Evolutionary conservation across 37 sponge, comb jelly and placozoan species (phyloP), one percentile per base, ranked within the genome.

Genomic region (Spongilla lacustris): DNA sequence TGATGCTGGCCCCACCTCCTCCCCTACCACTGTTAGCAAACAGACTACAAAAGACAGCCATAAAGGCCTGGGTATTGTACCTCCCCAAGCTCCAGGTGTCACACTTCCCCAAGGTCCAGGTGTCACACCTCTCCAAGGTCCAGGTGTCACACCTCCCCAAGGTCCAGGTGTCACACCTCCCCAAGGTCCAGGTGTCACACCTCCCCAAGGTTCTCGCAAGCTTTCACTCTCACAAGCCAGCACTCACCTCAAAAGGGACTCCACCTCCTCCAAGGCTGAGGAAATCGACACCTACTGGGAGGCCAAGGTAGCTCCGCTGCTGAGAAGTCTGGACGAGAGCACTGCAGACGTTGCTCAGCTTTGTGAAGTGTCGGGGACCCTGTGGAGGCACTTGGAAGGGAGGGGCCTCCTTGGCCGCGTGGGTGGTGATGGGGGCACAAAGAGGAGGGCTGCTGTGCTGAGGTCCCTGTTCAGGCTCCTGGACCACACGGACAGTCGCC

Each of bases 351-450:
- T 76, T 1, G 71, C 80, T 14, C 41, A 82, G 22, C 71, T 95
- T 50, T 83, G 79, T 26, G 58, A 50, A 22, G 26, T 80, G 76
- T 83, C 82, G 68, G 86, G 68, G 14, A 21, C 25, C 2, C 81
- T 95, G 68, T 89, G 87, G 92, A 27, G 24, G 13, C 26, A 37
- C 19, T 70, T 95, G 49, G 33, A 79, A 68, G 25, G 46, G 23
- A 66, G 79, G 26, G 31, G 68, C 21, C 71, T 90, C 32, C 72
- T 94, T 21, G 94, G 94, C 0, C 82, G 93, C 66, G 77, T 74
- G 25, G 89, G 89, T 24, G 95, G 95, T 24, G 69, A 73, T 23
- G 91, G 81, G 13, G 91, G 92, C 17, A 66, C 69, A 38, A 91
- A 89, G 73, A 77, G 80, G 69, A 81, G 92, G 66, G 35, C 75